These are phyloP conservation scores for Magallana ariakensis DNA, from an alignment of 1,140 invertebrate species.

Conservation along the genomic window DNA sequence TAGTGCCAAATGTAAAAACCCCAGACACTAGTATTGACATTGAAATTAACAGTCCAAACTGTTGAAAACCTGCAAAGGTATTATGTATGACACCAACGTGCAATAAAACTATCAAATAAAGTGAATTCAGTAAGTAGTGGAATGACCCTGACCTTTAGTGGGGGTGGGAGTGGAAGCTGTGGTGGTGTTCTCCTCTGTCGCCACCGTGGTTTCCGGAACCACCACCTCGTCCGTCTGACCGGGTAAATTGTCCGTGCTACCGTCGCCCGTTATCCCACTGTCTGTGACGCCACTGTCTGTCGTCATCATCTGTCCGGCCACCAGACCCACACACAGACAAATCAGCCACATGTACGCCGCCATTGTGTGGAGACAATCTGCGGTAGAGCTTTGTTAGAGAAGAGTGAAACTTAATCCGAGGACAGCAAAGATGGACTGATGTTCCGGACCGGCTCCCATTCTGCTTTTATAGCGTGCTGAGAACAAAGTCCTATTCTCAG, in stretches of 20 bases:
- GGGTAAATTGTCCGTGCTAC: not conserved
- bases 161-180: not conserved
- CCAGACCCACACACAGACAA: not conserved
- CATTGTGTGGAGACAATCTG: conserved; percentile 23
- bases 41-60: too few species aligned
- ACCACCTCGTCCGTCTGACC: not conserved
- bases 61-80: too few species aligned
- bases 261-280: not conserved
- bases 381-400: not conserved
- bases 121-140: too few species aligned
- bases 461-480: conserved; percentile 2
- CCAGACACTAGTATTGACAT: too few species aligned
- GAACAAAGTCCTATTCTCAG: not conserved
- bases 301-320: conserved; percentile 6
- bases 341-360: not conserved
- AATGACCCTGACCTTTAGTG: not conserved
- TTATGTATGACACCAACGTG: too few species aligned
- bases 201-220: not conserved
- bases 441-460: not conserved
- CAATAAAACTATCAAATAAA: too few species aligned
- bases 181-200: not conserved
- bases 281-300: not conserved
- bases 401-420: not conserved
- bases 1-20: too few species aligned
- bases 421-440: not conserved